Conservation (phyloP, 2,888 invertebrate genomes). For the Hermaeophaga mercurialis region DNA sequence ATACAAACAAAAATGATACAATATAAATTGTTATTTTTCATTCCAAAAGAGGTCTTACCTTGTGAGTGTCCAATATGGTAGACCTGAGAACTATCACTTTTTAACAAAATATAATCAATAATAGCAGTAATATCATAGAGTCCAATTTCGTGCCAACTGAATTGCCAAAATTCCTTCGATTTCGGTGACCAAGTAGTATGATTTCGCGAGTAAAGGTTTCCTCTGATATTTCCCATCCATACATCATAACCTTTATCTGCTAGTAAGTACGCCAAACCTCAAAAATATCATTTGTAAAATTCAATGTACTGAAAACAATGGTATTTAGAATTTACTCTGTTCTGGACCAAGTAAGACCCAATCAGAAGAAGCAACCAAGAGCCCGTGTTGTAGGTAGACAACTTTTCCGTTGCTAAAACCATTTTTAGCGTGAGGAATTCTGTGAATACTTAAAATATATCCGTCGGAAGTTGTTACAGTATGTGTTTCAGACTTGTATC, state of each 20-base stretch:
- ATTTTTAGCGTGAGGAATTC: slow-evolving; percentile 59
- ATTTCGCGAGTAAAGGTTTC: slow-evolving; percentile 39
- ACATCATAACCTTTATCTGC: slow-evolving; percentile 48
- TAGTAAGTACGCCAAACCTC: slow-evolving; percentile 37
- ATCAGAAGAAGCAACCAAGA: slow-evolving; percentile 60
- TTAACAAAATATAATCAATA: slow-evolving; percentile 70
- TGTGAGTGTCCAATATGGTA: slow-evolving; percentile 84
- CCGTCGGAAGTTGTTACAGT: slow-evolving; percentile 61
- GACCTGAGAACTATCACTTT: slow-evolving; percentile 65
- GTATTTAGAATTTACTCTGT: too few species aligned
- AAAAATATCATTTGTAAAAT: too few species aligned
- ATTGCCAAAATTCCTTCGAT: slow-evolving; percentile 54
- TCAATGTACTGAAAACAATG: too few species aligned
- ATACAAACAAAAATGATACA: too few species aligned
- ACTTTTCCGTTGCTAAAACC: slow-evolving; percentile 42
- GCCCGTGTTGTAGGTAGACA: slow-evolving; percentile 61
- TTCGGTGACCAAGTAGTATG: slow-evolving; percentile 40
- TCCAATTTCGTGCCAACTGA: slow-evolving; percentile 84
- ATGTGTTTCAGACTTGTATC: slow-evolving; percentile 57
- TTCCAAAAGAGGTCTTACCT: too few species aligned
- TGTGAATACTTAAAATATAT: slow-evolving; percentile 62
- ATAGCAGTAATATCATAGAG: slow-evolving; percentile 78
- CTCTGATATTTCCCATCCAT: slow-evolving; percentile 46
- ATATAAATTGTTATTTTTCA: too few species aligned
- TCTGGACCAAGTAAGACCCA: slow-evolving; percentile 64